Evolutionary conservation across 2,797 vertebrate genomes (phyloP).

Genomic region (Hapalemur alaotrensis): DNA sequence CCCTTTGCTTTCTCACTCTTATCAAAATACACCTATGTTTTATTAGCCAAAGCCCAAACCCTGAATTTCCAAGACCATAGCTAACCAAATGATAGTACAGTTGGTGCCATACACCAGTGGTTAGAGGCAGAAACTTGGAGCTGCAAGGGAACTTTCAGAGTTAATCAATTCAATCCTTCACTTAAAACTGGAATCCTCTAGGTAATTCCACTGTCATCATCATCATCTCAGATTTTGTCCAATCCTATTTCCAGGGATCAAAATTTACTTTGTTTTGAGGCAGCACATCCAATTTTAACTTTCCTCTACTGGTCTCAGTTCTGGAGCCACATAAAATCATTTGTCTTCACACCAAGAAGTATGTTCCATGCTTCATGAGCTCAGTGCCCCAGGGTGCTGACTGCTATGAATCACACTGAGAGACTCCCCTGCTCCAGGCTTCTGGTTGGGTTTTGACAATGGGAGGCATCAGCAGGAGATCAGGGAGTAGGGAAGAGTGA

Average conservation of each 20-base stretch:
- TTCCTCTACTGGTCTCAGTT: neutral
- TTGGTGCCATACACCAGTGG: neutral
- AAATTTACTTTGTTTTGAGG: conserved; percentile 6
- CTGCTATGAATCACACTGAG: neutral
- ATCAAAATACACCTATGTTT: neutral
- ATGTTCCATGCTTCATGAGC: neutral
- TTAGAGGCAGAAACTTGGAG: neutral
- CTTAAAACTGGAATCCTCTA: neutral
- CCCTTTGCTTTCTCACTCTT: neutral
- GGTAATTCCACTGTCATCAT: neutral
- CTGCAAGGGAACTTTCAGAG: neutral
- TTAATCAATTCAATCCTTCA: neutral
- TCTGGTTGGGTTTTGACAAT: neutral
- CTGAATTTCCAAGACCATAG: conserved; percentile 46
- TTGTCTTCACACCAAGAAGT: neutral
- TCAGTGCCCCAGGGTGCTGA: neutral
- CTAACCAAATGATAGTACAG: neutral
- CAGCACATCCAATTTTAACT: neutral
- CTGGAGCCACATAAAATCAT: neutral
- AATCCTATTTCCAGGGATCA: neutral
- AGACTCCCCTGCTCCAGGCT: neutral
- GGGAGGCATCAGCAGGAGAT: neutral
- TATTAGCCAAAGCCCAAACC: neutral
- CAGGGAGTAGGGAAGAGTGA: neutral
- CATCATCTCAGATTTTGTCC: neutral